Conservation (phyloP, 2,797 vertebrate genomes). For the Mormyrus hasselquistii region DNA sequence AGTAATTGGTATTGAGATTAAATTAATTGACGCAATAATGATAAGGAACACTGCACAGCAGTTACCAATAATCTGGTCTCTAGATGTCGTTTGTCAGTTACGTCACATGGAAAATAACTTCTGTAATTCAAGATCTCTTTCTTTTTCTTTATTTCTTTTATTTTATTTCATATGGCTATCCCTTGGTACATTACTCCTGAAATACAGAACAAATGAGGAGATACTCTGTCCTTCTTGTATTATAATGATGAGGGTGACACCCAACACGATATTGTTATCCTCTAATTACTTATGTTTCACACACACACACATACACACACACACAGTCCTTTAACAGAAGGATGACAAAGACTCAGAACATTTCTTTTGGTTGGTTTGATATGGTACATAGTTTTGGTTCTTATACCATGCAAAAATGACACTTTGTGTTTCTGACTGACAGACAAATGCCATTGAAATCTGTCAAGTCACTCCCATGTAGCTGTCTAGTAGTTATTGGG, state of each 20-base stretch:
- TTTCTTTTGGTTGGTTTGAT: slow-evolving; percentile 16
- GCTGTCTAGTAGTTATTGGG: neutral
- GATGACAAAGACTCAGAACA: slow-evolving; percentile 39
- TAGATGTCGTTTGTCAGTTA: neutral
- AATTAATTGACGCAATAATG: neutral
- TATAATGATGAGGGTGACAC: neutral
- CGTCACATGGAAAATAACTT: neutral
- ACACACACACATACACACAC: neutral
- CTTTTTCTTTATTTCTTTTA: neutral
- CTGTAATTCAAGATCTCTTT: neutral
- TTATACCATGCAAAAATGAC: neutral
- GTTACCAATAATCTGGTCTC: neutral
- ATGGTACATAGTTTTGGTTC: slow-evolving; percentile 2
- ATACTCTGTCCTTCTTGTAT: neutral
- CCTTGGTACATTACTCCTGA: neutral
- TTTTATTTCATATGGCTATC: neutral
- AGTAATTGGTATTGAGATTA: neutral
- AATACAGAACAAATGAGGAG: slow-evolving; percentile 3
- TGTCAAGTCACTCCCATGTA: neutral
- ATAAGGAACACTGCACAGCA: neutral
- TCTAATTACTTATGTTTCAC: neutral
- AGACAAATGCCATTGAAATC: neutral
- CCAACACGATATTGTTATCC: neutral
- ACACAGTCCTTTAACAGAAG: slow-evolving; percentile 18
- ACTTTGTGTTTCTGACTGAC: neutral